Evolutionary conservation across 2,113 vertebrate genomes (phyloP).

Genomic region (Prunella himalayana): DNA sequence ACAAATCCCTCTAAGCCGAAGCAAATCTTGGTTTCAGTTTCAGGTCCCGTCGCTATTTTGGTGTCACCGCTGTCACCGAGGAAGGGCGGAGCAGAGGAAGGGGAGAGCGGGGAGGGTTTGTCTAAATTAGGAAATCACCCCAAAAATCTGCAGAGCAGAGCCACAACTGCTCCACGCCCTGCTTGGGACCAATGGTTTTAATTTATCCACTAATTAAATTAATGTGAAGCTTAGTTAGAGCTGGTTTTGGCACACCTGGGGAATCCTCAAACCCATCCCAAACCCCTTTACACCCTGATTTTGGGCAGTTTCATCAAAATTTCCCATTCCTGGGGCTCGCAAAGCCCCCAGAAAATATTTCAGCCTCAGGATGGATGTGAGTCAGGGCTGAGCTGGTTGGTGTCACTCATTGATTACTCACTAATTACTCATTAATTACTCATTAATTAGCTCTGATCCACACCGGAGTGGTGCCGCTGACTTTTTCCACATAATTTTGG

Average conservation of each 20-base stretch:
- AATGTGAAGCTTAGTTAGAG: background rate
- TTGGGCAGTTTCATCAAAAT: background rate
- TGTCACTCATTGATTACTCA: background rate
- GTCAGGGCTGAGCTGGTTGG: background rate
- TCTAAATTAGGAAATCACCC: background rate
- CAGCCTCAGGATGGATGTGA: background rate
- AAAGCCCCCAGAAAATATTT: background rate
- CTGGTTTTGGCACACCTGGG: background rate
- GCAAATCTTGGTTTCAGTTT: background rate
- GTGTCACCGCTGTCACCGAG: background rate
- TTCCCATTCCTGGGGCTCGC: background rate
- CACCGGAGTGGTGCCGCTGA: background rate
- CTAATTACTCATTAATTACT: background rate
- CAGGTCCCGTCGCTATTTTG: background rate
- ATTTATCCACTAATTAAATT: background rate
- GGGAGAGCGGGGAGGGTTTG: background rate
- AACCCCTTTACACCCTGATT: background rate
- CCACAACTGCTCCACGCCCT: background rate
- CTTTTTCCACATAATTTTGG: background rate
- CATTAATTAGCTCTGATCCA: background rate
- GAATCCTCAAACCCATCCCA: background rate
- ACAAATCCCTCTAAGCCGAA: background rate
- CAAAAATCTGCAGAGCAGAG: background rate
- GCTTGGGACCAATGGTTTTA: background rate
- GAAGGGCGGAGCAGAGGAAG: background rate